Base-by-base conservation (phyloP, 2,113 vertebrate species). In the Ploceus nigricollis region DNA sequence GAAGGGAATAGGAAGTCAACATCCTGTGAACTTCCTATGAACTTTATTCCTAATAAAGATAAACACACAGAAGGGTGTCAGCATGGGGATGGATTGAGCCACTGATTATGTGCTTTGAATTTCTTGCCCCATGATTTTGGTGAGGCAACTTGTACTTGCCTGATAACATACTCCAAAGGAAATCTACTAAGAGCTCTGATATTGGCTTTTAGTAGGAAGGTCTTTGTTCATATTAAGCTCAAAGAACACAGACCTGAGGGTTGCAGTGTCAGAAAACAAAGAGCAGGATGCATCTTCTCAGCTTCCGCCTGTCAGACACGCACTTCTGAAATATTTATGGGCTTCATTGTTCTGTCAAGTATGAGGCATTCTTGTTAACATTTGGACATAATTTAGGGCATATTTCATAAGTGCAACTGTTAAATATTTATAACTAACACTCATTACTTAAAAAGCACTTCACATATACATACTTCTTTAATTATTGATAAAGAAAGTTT, bases 351-450 rank as follows among this genome's bases (percentile, higher is more conserved):
- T 97, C 94, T 93, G 73, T 97, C 81, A 96, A 97, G 71, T 97
- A 93, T 83, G 79, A 97, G 82, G 83, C 93, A 93, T 96, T 82
- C 96, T 96, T 97, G 94, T 97, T 97, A 98, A 98, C 91, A 97
- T 96, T 97, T 97, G 80, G 81, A 94, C 90, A 94, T 97, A 97
- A 98, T 97, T 97, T 97, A 97, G 92, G 86, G 90, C 80, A 94
- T 93, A 97, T 97, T 98, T 97, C 90, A 92, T 95, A 97, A 97
- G 81, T 63, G 37, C 58, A 97, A 89, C 60, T 95, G 65, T 97
- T 97, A 97, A 98, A 98, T 98, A 98, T 98, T 98, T 97, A 98
- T 98, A 80, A 56, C 31, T 96, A 64, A 81, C 94, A 73, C 58
- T 98, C 87, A 97, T 97, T 98, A 96, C 78, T 98, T 97, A 91